Evolutionary conservation across 2,113 vertebrate genomes (phyloP).

Genomic region (Oncorhynchus keta): DNA sequence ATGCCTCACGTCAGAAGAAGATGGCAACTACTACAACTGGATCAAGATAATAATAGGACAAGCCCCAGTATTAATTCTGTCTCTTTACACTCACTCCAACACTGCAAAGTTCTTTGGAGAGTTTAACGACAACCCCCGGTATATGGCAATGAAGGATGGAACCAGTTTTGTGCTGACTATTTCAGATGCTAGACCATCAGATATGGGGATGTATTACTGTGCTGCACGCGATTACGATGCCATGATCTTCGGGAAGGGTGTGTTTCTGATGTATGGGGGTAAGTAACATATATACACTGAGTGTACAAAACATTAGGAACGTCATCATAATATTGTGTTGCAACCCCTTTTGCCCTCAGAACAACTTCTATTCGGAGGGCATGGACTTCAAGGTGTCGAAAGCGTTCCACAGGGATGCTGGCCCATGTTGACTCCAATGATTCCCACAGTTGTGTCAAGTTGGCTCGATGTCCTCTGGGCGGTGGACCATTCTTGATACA

Average conservation of each 20-base stretch:
- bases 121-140: constrained; percentile 14
- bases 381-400: too few species aligned
- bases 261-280: neutral
- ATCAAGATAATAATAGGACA: constrained; percentile 45
- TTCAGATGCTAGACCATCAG: neutral
- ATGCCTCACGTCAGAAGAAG: neutral
- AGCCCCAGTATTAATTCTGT: constrained; percentile 22
- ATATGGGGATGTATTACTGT: constrained; percentile 52
- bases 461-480: too few species aligned
- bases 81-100: constrained; percentile 5
- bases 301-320: too few species aligned
- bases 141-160: accelerated
- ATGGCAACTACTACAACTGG: constrained; percentile 30
- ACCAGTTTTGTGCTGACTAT: constrained; percentile 33
- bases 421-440: too few species aligned
- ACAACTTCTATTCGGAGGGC: too few species aligned
- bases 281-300: neutral
- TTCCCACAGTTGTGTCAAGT: too few species aligned
- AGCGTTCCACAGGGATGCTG: too few species aligned
- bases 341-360: too few species aligned
- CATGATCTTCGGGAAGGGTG: neutral
- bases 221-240: constrained; percentile 1
- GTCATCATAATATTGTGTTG: too few species aligned
- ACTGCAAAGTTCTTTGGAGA: accelerated
- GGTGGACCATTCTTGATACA: too few species aligned